A percentile compares a stretch with the other conserved stretches of the same genome.
These are phyloP conservation scores for Lutraria lutraria DNA, from an alignment of 2,888 invertebrate genomes.

Conservation along the genomic window DNA sequence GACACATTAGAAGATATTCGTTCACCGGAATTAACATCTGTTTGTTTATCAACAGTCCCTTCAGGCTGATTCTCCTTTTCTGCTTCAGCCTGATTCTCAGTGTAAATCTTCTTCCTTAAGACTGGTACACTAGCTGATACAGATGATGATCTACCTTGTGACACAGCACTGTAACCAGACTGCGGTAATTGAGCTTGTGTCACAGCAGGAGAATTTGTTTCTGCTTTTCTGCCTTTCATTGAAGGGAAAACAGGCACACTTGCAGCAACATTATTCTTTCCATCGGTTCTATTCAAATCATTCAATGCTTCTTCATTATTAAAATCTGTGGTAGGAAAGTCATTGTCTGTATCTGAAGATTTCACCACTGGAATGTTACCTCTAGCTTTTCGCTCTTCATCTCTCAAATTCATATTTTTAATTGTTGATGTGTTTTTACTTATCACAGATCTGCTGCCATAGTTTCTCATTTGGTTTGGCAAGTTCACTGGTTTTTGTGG, in stretches of 20 bases:
- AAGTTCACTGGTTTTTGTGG: slow-evolving; percentile 65
- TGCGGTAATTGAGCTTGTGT: background rate
- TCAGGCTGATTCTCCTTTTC: slow-evolving; percentile 17
- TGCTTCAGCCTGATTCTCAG: slow-evolving; percentile 40
- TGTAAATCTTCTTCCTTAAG: slow-evolving; percentile 71
- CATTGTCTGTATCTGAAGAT: slow-evolving; percentile 82
- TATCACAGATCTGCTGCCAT: slow-evolving; percentile 33
- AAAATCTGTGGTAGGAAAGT: slow-evolving; percentile 82
- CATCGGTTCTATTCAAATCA: slow-evolving; percentile 80
- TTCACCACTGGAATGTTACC: slow-evolving; percentile 74
- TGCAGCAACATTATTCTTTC: slow-evolving; percentile 64
- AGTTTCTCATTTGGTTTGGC: slow-evolving; percentile 35
- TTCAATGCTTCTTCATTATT: slow-evolving; percentile 81
- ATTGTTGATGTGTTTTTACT: slow-evolving; percentile 27
- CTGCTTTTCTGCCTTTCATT: slow-evolving; percentile 33
- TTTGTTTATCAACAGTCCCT: slow-evolving; percentile 29
- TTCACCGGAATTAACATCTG: slow-evolving; percentile 19
- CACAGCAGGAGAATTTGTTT: slow-evolving; percentile 31
- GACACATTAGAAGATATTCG: background rate
- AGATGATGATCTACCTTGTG: slow-evolving; percentile 50
- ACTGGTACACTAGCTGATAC: slow-evolving; percentile 70
- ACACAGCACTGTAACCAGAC: slow-evolving; percentile 15
- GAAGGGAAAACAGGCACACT: slow-evolving; percentile 65
- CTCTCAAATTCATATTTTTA: slow-evolving; percentile 40
- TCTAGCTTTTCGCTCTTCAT: slow-evolving; percentile 30